These are phyloP conservation scores for Alauda arvensis DNA, from an alignment of 2,797 vertebrate species.

Conservation along the genomic window DNA sequence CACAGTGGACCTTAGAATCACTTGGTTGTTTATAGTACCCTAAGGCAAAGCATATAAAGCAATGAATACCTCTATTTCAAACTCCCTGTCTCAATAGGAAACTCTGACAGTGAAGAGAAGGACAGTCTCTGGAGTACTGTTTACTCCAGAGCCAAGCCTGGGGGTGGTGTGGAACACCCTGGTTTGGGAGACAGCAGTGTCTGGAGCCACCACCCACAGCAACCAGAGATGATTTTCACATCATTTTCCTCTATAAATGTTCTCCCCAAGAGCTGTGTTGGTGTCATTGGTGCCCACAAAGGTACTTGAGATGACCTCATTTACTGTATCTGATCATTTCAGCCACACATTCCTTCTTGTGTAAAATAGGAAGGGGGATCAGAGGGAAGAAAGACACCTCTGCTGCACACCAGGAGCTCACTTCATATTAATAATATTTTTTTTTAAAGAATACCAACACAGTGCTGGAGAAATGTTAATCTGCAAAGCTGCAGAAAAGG, in stretches of 20 bases:
- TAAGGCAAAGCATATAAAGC: background rate
- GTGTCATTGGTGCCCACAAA: accelerated
- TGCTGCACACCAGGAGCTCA: background rate
- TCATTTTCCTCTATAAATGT: background rate
- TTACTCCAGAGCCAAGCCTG: background rate
- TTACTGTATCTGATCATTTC: background rate
- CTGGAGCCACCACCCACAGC: accelerated
- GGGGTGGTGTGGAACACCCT: accelerated
- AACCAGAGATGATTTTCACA: background rate
- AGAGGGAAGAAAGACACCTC: background rate
- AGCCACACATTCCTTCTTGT: too few species aligned
- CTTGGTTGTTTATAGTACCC: background rate
- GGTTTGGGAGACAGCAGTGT: accelerated
- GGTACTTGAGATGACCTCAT: background rate
- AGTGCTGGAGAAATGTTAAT: background rate
- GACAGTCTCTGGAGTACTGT: accelerated
- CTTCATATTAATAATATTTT: background rate
- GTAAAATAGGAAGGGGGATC: accelerated
- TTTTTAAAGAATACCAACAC: background rate
- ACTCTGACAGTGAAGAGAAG: background rate
- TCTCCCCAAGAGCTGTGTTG: background rate
- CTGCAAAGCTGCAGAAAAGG: background rate
- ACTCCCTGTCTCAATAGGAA: background rate
- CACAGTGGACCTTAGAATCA: background rate
- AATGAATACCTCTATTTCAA: background rate